A percentile compares a stretch with the other conserved stretches of the same genome.
Evolutionary conservation across 2,888 invertebrate species (phyloP).

Genomic region (Eristalinus aeneus): DNA sequence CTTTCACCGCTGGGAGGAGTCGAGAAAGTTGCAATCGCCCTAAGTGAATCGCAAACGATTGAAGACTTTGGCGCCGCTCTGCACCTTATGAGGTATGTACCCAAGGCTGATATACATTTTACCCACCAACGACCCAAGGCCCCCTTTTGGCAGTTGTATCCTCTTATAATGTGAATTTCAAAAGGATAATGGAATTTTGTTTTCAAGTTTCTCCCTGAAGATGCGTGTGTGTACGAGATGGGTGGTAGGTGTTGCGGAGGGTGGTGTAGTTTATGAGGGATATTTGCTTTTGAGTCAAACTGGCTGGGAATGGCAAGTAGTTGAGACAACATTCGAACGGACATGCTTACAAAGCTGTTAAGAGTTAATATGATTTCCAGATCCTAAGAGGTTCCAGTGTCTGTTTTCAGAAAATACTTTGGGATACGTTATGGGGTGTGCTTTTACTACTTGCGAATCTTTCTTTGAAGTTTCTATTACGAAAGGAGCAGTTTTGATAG

Average conservation of each 20-base stretch:
- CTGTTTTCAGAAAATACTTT: background rate
- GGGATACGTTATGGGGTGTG: too few species aligned
- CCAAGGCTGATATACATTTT: background rate
- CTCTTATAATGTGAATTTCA: background rate
- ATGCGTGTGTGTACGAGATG: slow-evolving; percentile 1
- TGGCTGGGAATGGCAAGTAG: background rate
- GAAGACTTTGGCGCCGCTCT: slow-evolving; percentile 88
- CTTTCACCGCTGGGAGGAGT: slow-evolving; percentile 95
- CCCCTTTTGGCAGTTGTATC: background rate
- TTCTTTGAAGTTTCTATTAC: too few species aligned
- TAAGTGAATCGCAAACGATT: slow-evolving; percentile 96
- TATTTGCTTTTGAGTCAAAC: slow-evolving; percentile 17
- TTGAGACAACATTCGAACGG: slow-evolving; percentile 3
- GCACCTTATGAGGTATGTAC: slow-evolving; percentile 80
- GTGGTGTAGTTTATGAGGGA: background rate
- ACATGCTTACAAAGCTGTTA: background rate
- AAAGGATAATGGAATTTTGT: background rate
- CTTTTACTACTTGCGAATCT: too few species aligned
- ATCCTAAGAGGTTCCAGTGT: background rate
- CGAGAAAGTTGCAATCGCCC: slow-evolving; percentile 96
- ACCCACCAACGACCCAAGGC: background rate
- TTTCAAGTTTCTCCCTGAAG: background rate
- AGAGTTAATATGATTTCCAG: background rate
- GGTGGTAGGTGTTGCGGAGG: background rate
- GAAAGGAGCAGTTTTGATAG: too few species aligned